A percentile compares a stretch with the other conserved stretches of the same genome.
phyloP scores from a whole-genome alignment of 2,888 invertebrate species.

The Protodeltote pygarga region DNA sequence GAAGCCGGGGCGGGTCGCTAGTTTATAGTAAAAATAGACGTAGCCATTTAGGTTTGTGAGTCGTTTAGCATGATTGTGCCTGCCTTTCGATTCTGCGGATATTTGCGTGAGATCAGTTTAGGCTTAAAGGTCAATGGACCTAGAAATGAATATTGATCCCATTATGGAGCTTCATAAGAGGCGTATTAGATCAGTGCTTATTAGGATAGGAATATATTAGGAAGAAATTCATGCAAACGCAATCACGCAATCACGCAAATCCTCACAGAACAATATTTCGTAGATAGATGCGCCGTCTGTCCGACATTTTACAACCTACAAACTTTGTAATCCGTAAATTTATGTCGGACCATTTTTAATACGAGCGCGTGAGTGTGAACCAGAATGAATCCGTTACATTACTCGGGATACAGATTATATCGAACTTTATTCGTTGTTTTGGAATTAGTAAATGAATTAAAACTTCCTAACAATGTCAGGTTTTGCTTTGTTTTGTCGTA shows the following conservation, averaged over 20 bases:
- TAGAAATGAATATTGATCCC: slow-evolving; percentile 22
- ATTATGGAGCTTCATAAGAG: too few relatives aligned
- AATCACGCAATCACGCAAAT: too few relatives aligned
- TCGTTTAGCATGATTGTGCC: slow-evolving; percentile 1
- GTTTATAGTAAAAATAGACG: slow-evolving; percentile 18
- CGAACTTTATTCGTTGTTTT: slow-evolving; percentile 24
- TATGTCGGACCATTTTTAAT: slow-evolving; percentile 45
- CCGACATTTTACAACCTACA: slow-evolving; percentile 34
- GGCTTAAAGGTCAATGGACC: slow-evolving; percentile 26
- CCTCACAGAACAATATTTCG: too few relatives aligned
- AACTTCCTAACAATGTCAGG: slow-evolving; percentile 29
- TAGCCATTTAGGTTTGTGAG: neutral
- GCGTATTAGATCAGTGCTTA: slow-evolving; percentile 1
- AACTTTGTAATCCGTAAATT: slow-evolving; percentile 49
- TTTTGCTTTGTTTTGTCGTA: slow-evolving; percentile 29
- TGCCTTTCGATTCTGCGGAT: slow-evolving; percentile 21
- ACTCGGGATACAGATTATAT: too few relatives aligned
- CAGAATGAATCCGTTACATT: slow-evolving; percentile 38
- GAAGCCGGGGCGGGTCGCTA: too few relatives aligned
- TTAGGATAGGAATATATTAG: slow-evolving; percentile 3
- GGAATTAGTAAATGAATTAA: slow-evolving; percentile 36
- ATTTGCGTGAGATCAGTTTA: slow-evolving; percentile 21
- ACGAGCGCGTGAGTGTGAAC: slow-evolving; percentile 34
- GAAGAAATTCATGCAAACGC: too few relatives aligned
- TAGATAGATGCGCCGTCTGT: slow-evolving; percentile 22